Percentiles rank a stretch among this genome's conserved stretches.
Conservation (phyloP, 2,797 vertebrate genomes). For the Urocyon cinereoargenteus region DNA sequence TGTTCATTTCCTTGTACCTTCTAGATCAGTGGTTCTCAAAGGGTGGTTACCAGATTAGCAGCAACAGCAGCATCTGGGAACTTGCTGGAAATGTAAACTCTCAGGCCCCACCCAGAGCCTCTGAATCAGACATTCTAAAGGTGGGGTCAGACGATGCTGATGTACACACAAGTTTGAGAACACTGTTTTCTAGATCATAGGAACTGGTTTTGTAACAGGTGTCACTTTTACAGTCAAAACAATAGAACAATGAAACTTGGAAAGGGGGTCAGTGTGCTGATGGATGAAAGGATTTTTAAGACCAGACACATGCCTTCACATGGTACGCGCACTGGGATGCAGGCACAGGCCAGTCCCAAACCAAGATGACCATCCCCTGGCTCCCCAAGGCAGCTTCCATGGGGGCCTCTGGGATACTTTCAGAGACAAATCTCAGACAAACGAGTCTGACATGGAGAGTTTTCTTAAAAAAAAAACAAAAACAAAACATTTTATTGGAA, state of each 20-base stretch:
- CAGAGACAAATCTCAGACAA: conserved; percentile 21
- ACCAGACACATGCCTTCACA: conserved; percentile 39
- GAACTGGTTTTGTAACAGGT: conserved; percentile 69
- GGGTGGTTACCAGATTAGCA: background rate
- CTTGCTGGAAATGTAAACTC: conserved; percentile 56
- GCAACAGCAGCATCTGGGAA: background rate
- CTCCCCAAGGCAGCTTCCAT: background rate
- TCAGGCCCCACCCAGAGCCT: background rate
- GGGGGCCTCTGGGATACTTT: background rate
- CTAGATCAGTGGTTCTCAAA: background rate
- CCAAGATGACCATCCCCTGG: background rate
- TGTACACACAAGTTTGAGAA: background rate
- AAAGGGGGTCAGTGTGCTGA: conserved; percentile 64
- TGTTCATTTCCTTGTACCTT: background rate
- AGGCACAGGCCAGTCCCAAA: background rate
- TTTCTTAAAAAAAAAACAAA: background rate
- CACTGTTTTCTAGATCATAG: conserved; percentile 34
- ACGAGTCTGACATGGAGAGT: background rate
- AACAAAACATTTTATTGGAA: background rate
- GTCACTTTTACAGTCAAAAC: conserved; percentile 67
- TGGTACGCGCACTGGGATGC: background rate
- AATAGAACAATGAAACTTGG: conserved; percentile 55
- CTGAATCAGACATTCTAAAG: background rate
- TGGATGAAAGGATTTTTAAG: conserved; percentile 52
- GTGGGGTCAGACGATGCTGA: background rate